Percentiles rank a stretch among this genome's conserved stretches.
Evolutionary conservation across 2,888 invertebrate species (phyloP).

Genomic region (Acronicta aceris): DNA sequence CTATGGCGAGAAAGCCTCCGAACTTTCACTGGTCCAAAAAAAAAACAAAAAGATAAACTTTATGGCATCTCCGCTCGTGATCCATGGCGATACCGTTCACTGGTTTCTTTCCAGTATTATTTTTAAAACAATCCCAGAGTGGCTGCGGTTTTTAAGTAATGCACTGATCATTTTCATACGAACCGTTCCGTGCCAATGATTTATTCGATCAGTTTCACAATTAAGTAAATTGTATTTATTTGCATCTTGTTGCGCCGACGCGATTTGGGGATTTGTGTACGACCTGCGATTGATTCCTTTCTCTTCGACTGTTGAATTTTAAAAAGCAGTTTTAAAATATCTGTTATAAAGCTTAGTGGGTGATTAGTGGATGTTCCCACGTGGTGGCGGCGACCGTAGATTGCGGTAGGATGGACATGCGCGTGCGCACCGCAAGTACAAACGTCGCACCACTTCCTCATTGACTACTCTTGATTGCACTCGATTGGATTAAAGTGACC

Average conservation of each 20-base stretch:
- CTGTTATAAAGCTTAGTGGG: slow-evolving; percentile 14
- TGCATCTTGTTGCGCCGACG: slow-evolving; percentile 40
- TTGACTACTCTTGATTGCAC: slow-evolving; percentile 68
- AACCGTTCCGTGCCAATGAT: slow-evolving; percentile 61
- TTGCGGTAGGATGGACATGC: slow-evolving; percentile 51
- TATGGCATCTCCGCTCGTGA: slow-evolving; percentile 64
- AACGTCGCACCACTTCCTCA: slow-evolving; percentile 70
- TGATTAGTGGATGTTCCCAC: slow-evolving; percentile 36
- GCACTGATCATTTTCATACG: slow-evolving; percentile 51
- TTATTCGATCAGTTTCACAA: slow-evolving; percentile 56
- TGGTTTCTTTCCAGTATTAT: slow-evolving; percentile 48
- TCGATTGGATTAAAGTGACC: slow-evolving; percentile 52
- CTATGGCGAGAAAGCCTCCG: slow-evolving; percentile 58
- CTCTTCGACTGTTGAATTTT: background rate
- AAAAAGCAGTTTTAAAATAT: slow-evolving; percentile 1
- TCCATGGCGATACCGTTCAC: slow-evolving; percentile 74
- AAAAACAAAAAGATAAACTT: slow-evolving; percentile 62
- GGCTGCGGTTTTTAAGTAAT: slow-evolving; percentile 60
- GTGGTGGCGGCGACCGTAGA: slow-evolving; percentile 50
- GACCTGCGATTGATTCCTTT: slow-evolving; percentile 13
- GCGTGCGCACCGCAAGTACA: slow-evolving; percentile 56
- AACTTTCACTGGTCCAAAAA: slow-evolving; percentile 78
- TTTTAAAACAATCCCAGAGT: slow-evolving; percentile 45
- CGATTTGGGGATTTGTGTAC: background rate
- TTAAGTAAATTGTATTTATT: slow-evolving; percentile 56